Evolutionary conservation across 2,888 invertebrate species (phyloP), one percentile per base, ranked within the genome.

Genomic region (Rhamnusium bicolor): DNA sequence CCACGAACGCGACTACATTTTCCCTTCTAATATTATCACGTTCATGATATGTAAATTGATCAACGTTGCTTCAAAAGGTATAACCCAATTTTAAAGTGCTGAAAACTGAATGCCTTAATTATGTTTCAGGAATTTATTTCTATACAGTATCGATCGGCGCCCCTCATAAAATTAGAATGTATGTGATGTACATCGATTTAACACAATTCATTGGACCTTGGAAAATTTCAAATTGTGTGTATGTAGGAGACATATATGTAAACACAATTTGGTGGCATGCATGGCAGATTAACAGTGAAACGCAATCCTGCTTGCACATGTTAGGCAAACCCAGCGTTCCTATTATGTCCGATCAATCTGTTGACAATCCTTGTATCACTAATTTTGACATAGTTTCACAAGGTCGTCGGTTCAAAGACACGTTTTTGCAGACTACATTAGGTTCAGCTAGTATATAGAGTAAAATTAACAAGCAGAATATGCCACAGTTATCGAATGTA

Each of bases 381-480:
- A 51, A 51, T 51, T 51, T 51, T 18, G 19, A 51, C 51, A 51
- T 18, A 51, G 51, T 51, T 51, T 51, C 51, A 51, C 19, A 18
- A n/a, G n/a, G 40, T 4, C 40, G 40, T 40, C 40, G 40, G 4
- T 40, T n/a, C 40, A 40, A 1, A 12, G 40, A 40, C 40, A 40
- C 40, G n/a, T 40, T 12, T n/a, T 40, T n/a, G 40, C 32, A n/a
- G n/a, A n/a, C n/a, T n/a, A 40, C n/a, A 40, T 40, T 40, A 40
- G 40, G n/a, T 40, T n/a, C n/a, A 40, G n/a, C 40, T 40, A 40
- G 40, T 0, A n/a, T 4, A n/a, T n/a, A n/a, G n/a, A 40, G 40
- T 12, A n/a, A 10, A 1, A 40, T 40, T 40, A 14, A n/a, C 40
- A 40, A 40, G 40, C 40, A 40, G n/a, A 40, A 40, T 12, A 5